phyloP scores from a whole-genome alignment of 2,113 vertebrate genomes.

The Brachirus orientalis region DNA sequence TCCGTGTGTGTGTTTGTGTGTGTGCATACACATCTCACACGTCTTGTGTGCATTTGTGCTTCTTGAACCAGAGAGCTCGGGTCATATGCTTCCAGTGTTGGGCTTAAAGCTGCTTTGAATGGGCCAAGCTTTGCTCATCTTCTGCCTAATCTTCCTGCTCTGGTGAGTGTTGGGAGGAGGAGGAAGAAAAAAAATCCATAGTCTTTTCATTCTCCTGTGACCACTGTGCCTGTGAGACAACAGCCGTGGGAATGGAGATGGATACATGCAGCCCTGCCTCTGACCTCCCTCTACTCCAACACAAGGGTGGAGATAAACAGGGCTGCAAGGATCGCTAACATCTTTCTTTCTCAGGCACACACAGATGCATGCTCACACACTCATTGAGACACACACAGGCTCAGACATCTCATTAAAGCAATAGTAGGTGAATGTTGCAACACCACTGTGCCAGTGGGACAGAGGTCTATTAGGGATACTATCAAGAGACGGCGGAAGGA shows the following conservation, averaged over 20 bases:
- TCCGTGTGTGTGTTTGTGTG: slow-evolving; percentile 17
- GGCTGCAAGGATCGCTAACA: slow-evolving; percentile 72
- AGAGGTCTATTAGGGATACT: slow-evolving; percentile 77
- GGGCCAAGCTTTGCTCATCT: slow-evolving; percentile 70
- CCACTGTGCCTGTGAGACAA: slow-evolving; percentile 77
- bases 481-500: slow-evolving; percentile 70
- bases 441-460: slow-evolving; percentile 73
- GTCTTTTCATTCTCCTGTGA: slow-evolving; percentile 80
- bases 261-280: slow-evolving; percentile 71
- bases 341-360: slow-evolving; percentile 70
- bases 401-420: slow-evolving; percentile 78
- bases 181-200: slow-evolving; percentile 74
- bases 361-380: slow-evolving; percentile 48
- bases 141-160: slow-evolving; percentile 74
- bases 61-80: slow-evolving; percentile 60
- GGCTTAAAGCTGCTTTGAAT: slow-evolving; percentile 70
- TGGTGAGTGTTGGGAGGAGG: slow-evolving; percentile 57
- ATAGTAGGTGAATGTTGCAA: slow-evolving; percentile 78
- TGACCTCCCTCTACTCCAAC: slow-evolving; percentile 76
- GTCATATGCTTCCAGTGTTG: slow-evolving; percentile 62
- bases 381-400: slow-evolving; percentile 24
- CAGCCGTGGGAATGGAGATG: slow-evolving; percentile 80
- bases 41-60: slow-evolving; percentile 37
- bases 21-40: neutral
- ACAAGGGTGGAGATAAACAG: slow-evolving; percentile 77